A percentile compares a stretch with the other conserved stretches of the same genome.
Conservation (phyloP, 2,113 vertebrate genomes). For the Apteryx owenii region DNA sequence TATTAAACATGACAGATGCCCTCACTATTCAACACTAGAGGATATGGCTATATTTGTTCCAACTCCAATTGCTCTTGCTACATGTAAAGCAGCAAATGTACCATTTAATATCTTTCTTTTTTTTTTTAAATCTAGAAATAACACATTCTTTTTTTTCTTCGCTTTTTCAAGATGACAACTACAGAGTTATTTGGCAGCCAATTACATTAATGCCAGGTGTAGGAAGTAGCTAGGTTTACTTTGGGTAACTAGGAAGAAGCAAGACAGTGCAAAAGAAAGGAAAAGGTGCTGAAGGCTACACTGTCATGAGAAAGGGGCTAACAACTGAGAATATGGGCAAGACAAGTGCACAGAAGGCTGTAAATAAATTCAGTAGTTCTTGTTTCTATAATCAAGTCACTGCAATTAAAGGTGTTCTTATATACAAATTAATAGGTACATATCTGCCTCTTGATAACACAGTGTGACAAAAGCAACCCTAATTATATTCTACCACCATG, state of each 20-base stretch:
- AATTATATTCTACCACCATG: fast-evolving
- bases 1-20: slow-evolving; percentile 70
- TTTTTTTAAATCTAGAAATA: background rate
- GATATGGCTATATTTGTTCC: slow-evolving; percentile 63
- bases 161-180: background rate
- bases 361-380: background rate
- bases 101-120: background rate
- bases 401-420: background rate
- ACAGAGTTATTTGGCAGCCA: slow-evolving; percentile 55
- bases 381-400: background rate
- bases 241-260: background rate
- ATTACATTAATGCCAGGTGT: slow-evolving; percentile 39
- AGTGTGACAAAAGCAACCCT: background rate
- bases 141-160: background rate
- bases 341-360: background rate
- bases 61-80: slow-evolving; percentile 38
- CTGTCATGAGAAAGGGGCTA: background rate
- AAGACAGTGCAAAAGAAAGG: background rate
- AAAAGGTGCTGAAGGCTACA: background rate
- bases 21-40: slow-evolving; percentile 36
- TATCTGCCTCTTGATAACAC: background rate
- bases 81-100: slow-evolving; percentile 45
- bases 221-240: slow-evolving; percentile 1
- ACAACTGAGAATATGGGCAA: background rate
- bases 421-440: background rate